Evolutionary conservation across 2,888 invertebrate species (phyloP), one percentile per base, ranked within the genome.

Genomic region (Ectemnius cavifrons): DNA sequence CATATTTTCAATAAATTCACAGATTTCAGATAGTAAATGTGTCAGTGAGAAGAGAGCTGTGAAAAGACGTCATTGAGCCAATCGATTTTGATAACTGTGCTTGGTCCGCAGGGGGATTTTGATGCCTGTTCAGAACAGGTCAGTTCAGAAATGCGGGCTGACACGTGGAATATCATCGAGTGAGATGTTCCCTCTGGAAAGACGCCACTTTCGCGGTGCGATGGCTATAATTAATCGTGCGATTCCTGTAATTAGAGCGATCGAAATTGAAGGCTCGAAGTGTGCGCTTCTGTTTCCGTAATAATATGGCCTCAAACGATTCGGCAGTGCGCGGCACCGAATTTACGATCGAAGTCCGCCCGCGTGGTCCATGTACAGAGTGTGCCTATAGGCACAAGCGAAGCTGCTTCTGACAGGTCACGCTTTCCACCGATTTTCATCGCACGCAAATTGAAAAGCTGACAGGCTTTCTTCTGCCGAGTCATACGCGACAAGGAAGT

Each of bases 151-250:
- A 47, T 16, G 37, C 45, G 20, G 52, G 47, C 49, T 58, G 11
- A 49, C n/a, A 46, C 14, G 11, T 18, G 8, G 16, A 28, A 62
- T 45, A 49, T 37, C 68, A 70, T 65, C 77, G 80, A 82, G 80
- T 82, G 83, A 82, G 82, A 80, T 71, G 70, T 79, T 80, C 75
- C 75, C 77, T 77, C 63, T 79, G 61, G 77, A 75, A 80, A 70
- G 66, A 62, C 73, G 67, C 72, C 77, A 64, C 52, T 52, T 16
- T 52, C 16, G 78, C 76, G 82, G 77, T 76, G 73, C 77, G 77
- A 87, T 86, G 85, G 83, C 84, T 84, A 84, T 85, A 84, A 87
- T 87, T 87, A 87, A 87, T 87, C 83, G 84, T 84, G 85, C 83
- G 85, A 88, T 88, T 86, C 86, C 87, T 84, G 84, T 85, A 87